Base-by-base conservation (phyloP, 2,888 invertebrate species). In the Volucella inanis region DNA sequence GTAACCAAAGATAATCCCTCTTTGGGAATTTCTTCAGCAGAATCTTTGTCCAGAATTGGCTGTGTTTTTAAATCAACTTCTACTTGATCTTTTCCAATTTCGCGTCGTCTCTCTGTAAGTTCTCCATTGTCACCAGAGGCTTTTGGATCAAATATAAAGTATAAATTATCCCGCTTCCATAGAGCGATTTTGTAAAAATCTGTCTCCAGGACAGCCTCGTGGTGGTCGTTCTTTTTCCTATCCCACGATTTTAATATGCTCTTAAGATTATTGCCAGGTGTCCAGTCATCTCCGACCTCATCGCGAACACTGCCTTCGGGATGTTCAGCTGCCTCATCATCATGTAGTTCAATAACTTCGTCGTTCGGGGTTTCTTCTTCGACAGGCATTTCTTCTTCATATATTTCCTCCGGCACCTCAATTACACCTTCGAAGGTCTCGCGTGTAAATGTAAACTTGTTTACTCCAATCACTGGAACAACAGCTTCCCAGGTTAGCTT, bases 81-180 rank as follows among this genome's bases (percentile, higher is more conserved):
- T 89, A 90, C 50, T 90, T 91, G 62, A 91, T 85, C 87, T 86
- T 54, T 84, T 85, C 87, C 88, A 88, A 59, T 88, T 86, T 85
- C 70, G 47, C 88, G 62, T 11, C 89, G 76, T 2, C 87, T 68
- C 11, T 68, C 41, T 0, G 91, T 91, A 8, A 82, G 82, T 87
- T 89, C 76, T 87, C 95, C 95, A 18, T 93, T 92, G 11, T 94
- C 93, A 87, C 94, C 93, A 68, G 94, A 93, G 0, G 93, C 93
- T 39, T 94, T 94, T 0, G 95, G 94, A 87, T 95, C 95, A 68
- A 94, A 95, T 88, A 94, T 92, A 87, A 93, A 94, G 76, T 92
- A 93, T 55, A 92, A 92, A 4, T 92, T 88, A 0, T 93, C 93
- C 1, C 93, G 92, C 74, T 91, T 92, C 94, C 94, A 95, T 1